These are phyloP conservation scores for Tiphia femorata DNA, from an alignment of 2,888 invertebrate genomes.

Conservation along the genomic window DNA sequence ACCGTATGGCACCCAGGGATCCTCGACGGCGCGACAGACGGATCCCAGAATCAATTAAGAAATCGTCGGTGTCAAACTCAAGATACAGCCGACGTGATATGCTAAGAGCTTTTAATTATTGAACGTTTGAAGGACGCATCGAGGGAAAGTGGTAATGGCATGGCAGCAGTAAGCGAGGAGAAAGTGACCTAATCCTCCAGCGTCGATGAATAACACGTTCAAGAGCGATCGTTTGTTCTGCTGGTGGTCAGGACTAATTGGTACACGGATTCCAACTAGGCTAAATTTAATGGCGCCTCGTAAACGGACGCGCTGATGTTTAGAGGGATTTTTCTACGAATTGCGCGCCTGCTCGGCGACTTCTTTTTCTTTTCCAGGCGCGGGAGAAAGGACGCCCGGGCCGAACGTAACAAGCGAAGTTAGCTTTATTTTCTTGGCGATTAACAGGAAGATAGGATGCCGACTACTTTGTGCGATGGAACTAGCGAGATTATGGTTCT, in stretches of 20 bases:
- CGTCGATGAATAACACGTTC: slow-evolving; percentile 15
- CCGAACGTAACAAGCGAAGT: slow-evolving; percentile 31
- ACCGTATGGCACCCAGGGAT: too few species aligned
- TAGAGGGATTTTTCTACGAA: not conserved
- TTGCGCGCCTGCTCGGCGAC: not conserved
- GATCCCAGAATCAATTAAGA: too few species aligned
- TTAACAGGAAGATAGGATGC: not conserved
- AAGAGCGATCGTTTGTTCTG: slow-evolving; percentile 20
- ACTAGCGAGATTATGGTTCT: too few species aligned
- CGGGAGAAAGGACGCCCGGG: slow-evolving; percentile 12
- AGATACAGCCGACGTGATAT: too few species aligned
- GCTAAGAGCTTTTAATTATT: too few species aligned
- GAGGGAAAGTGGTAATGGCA: slow-evolving; percentile 12
- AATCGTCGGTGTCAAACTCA: too few species aligned
- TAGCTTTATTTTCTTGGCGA: slow-evolving; percentile 14
- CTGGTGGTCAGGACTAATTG: slow-evolving; percentile 16
- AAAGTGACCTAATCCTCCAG: slow-evolving; percentile 17
- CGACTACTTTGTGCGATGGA: too few species aligned
- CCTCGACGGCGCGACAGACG: too few species aligned
- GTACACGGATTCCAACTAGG: slow-evolving; percentile 1
- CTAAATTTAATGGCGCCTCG: not conserved
- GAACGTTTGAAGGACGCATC: too few species aligned
- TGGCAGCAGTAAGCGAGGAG: slow-evolving; percentile 17
- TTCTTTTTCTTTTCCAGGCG: not conserved
- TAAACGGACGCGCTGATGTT: not conserved